These are phyloP conservation scores for Colletes gigas DNA, from an alignment of 1,140 invertebrate genomes.

Conservation along the genomic window DNA sequence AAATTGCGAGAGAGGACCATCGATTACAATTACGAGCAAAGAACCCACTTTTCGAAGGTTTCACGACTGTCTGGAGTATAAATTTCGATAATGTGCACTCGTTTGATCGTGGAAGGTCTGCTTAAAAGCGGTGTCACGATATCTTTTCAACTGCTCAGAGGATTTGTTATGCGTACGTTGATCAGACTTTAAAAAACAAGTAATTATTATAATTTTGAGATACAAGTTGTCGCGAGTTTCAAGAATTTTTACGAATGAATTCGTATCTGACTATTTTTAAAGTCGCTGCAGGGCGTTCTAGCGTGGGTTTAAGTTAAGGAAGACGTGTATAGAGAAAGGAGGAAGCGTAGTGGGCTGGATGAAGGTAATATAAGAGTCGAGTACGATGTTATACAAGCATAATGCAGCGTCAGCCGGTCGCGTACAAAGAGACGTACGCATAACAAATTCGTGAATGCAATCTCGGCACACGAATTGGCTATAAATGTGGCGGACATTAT, in stretches of 20 bases:
- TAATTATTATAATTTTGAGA: too few species aligned
- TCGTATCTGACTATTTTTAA: too few species aligned
- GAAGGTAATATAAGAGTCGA: too few species aligned
- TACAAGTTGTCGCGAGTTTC: too few species aligned
- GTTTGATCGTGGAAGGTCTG: constrained; percentile 32
- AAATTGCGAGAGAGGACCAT: constrained; percentile 36
- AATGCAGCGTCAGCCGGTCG: background rate
- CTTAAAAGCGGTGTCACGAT: constrained; percentile 40
- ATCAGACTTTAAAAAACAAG: background rate
- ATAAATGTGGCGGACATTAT: constrained; percentile 56
- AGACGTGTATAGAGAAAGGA: too few species aligned
- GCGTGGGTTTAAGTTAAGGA: too few species aligned
- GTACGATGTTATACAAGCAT: too few species aligned
- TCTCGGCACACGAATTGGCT: constrained; percentile 61
- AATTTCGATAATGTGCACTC: constrained; percentile 36
- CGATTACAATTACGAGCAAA: background rate
- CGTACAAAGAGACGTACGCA: constrained; percentile 2
- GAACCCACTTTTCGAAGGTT: constrained; percentile 39
- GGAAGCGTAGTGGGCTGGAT: too few species aligned
- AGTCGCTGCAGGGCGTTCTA: too few species aligned
- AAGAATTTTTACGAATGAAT: too few species aligned
- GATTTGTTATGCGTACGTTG: constrained; percentile 24
- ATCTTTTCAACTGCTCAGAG: background rate
- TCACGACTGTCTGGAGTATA: constrained; percentile 31
- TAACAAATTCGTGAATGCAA: constrained; percentile 54